Base-by-base conservation (phyloP, 2,888 invertebrate species). In the Corythucha ciliata region DNA sequence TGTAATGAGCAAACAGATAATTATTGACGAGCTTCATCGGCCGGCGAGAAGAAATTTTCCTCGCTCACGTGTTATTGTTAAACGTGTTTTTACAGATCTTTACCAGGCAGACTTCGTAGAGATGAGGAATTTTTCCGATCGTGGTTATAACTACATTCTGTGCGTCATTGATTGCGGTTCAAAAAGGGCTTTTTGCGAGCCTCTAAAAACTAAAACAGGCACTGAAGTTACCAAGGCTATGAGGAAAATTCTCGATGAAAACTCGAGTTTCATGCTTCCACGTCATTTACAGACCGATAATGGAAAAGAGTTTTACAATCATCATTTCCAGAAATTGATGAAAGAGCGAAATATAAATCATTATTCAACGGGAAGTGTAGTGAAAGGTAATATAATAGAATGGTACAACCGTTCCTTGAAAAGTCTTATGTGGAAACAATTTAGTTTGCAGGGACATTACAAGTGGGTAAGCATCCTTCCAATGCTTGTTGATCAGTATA, bases 231-330 rank as follows among this genome's bases (percentile, higher is more conserved):
- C 51, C 18, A 14, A 4, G 3, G 50, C 44, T 22, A 26, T 55
- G 14, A 34, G 2, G 7, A 14, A 20, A 26, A 24, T 40, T 3
- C 26, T 41, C 16, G 25, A 41, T 5, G 8, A 20, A 4, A 22
- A n/a, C 6, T n/a, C n/a, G n/a, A 18, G 25, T 18, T 10, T 14
- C 6, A 10, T 7, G 6, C 7, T 63, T 18, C 51, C 54, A 2
- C 48, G 48, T 47, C 29, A 54, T 45, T 29, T 57, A 16, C 56
- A 58, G 21, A 53, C 51, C 7, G 58, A 58, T 25, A 34, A 37
- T n/a, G 54, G 53, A 12, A 56, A 40, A 21, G 59, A 57, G 40
- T 59, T 52, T 40, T 59, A 49, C 36, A 58, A 57, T 36, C 27
- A 32, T 14, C 8, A 42, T 6, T 51, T 57, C 21, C n/a, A 29